Evolutionary conservation across 2,888 invertebrate species (phyloP).

Genomic region (Pseudolycoriella hygida): DNA sequence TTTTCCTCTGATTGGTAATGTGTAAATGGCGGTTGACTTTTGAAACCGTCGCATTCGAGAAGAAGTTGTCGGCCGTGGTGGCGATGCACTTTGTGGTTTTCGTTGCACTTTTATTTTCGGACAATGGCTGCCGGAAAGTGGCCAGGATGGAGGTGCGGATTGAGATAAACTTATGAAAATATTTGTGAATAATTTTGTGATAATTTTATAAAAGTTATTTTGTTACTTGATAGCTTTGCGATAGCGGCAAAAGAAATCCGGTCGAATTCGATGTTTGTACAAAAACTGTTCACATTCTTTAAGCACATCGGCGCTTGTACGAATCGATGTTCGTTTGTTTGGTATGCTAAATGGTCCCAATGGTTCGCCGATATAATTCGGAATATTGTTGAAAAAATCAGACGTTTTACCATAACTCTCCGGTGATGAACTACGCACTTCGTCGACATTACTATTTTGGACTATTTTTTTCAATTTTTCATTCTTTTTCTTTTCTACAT

Average conservation of each 20-base stretch:
- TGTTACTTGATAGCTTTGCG: constrained; percentile 33
- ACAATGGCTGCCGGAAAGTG: constrained; percentile 4
- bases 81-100: constrained; percentile 9
- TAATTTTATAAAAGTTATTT: constrained; percentile 5
- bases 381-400: constrained; percentile 24
- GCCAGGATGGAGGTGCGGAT: constrained; percentile 10
- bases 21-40: constrained; percentile 24
- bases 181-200: constrained; percentile 5
- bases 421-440: constrained; percentile 16
- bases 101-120: constrained; percentile 5
- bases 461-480: neutral
- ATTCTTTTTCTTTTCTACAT: neutral
- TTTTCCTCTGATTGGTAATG: constrained; percentile 19
- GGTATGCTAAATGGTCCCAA: constrained; percentile 14
- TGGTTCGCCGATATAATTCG: constrained; percentile 19
- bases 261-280: constrained; percentile 45
- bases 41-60: constrained; percentile 19
- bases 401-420: constrained; percentile 18
- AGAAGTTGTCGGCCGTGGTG: neutral
- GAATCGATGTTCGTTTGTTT: constrained; percentile 6
- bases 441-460: neutral
- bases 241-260: constrained; percentile 62
- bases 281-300: constrained; percentile 44
- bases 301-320: constrained; percentile 16
- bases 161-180: constrained; percentile 1